Evolutionary conservation across 2,888 invertebrate genomes (phyloP).

Genomic region (Hanleya hanleyi): DNA sequence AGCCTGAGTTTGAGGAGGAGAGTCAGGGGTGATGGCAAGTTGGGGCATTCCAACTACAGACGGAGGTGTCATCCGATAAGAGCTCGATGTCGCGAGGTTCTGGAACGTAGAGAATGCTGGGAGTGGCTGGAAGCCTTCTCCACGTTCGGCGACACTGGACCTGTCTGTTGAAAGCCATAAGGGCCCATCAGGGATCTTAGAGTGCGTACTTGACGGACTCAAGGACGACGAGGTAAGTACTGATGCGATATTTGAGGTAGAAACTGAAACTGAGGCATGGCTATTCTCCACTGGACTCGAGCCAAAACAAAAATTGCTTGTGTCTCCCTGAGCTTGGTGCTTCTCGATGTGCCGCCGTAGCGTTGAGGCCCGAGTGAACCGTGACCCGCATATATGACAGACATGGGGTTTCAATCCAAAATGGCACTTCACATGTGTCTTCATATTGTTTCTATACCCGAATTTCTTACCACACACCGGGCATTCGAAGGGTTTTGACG

Average conservation of each 20-base stretch:
- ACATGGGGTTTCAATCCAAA: constrained; percentile 65
- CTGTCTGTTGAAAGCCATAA: neutral
- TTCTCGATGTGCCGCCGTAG: constrained; percentile 51
- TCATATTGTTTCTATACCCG: constrained; percentile 69
- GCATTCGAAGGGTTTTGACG: constrained; percentile 64
- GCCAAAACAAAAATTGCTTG: constrained; percentile 10
- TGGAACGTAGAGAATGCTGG: constrained; percentile 7
- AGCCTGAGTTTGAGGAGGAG: constrained; percentile 7
- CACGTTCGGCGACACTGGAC: neutral
- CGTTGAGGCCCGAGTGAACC: constrained; percentile 66
- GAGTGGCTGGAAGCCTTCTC: neutral
- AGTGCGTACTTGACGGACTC: neutral
- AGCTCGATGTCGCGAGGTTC: neutral
- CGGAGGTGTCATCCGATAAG: neutral
- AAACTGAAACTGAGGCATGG: neutral
- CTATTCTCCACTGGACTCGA: constrained; percentile 4
- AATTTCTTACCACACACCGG: constrained; percentile 64
- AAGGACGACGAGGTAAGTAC: constrained; percentile 1
- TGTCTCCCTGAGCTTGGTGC: constrained; percentile 10
- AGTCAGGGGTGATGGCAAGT: neutral
- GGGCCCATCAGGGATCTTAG: neutral
- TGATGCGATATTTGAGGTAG: constrained; percentile 11
- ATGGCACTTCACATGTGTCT: constrained; percentile 66
- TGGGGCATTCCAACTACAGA: neutral
- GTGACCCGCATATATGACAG: constrained; percentile 63